These are phyloP conservation scores for Achroia grisella DNA, from an alignment of 1,140 invertebrate species.

Conservation along the genomic window DNA sequence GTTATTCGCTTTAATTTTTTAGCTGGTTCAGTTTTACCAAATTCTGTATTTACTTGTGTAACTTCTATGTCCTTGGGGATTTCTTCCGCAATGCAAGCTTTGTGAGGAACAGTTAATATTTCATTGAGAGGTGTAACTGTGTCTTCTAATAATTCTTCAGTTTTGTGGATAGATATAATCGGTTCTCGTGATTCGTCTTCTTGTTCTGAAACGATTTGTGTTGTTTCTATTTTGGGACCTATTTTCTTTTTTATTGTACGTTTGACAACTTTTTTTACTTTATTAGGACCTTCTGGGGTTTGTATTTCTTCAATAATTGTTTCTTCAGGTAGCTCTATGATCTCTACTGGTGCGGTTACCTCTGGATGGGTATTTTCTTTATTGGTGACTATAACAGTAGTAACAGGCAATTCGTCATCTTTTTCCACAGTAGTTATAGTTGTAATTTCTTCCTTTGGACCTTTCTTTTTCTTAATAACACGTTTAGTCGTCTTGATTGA, in stretches of 20 bases:
- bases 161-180: constrained; percentile 14
- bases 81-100: constrained; percentile 29
- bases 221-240: constrained; percentile 31
- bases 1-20: constrained; percentile 50
- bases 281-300: constrained; percentile 13
- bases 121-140: neutral
- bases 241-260: constrained; percentile 33
- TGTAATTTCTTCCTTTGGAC: constrained; percentile 56
- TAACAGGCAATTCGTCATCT: constrained; percentile 39
- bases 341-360: constrained; percentile 6
- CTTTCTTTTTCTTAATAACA: constrained; percentile 45
- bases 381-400: constrained; percentile 26
- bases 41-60: constrained; percentile 52
- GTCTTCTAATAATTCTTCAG: constrained; percentile 23
- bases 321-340: constrained; percentile 12
- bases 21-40: constrained; percentile 45
- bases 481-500: constrained; percentile 38
- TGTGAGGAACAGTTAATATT: constrained; percentile 15
- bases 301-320: constrained; percentile 19
- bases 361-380: constrained; percentile 13
- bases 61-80: constrained; percentile 56
- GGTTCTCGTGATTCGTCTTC: constrained; percentile 36
- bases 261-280: constrained; percentile 33
- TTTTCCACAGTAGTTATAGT: constrained; percentile 31
- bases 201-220: constrained; percentile 34